Base-by-base conservation (phyloP, 2,113 vertebrate species). In the Triplophysa tibetana region DNA sequence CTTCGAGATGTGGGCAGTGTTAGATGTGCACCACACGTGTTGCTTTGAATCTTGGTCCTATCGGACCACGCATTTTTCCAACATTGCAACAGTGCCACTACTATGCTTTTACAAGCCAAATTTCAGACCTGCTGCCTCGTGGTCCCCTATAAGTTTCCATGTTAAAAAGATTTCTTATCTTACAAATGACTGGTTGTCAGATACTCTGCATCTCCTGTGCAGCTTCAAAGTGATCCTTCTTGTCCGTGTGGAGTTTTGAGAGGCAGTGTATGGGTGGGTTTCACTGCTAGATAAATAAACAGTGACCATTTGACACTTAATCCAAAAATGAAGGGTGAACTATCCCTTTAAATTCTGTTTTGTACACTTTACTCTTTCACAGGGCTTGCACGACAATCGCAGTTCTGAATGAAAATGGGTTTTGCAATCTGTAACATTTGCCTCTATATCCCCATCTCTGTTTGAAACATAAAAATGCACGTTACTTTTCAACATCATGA, bases 21-120 rank as follows among this genome's bases (percentile, higher is more conserved):
- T 21, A 38, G 14, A 56, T 56, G 19, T 17, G 56, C 43, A 12
- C 70, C 56, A 62, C 58, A 63, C 21, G 62, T 63, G 45, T n/a
- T 63, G 58, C 72, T 63, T 63, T 75, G 58, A 48, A 75, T 63
- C 43, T 63, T 63, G 72, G 58, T 26, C 23, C 63, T 62, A 75
- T 75, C 72, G 19, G 8, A 62, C 14, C 23, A 29, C 41, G 29
- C 52, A 12, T 21, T 58, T n/a, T n/a, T 58, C 54, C 17, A n/a
- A 58, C 54, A n/a, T 58, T 26, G n/a, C n/a, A n/a, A n/a, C n/a
- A n/a, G n/a, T 26, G 41, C 38, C 38, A 62, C 21, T 62, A 19
- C 38, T 60, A 58, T 58, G 54, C 7, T 58, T 58, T 58, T 8
- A 16, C 5, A 74, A 45, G n/a, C 26, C 38, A 45, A 45, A 45